Conservation (phyloP, 2,888 invertebrate species). For the Cyaniris semiargus region DNA sequence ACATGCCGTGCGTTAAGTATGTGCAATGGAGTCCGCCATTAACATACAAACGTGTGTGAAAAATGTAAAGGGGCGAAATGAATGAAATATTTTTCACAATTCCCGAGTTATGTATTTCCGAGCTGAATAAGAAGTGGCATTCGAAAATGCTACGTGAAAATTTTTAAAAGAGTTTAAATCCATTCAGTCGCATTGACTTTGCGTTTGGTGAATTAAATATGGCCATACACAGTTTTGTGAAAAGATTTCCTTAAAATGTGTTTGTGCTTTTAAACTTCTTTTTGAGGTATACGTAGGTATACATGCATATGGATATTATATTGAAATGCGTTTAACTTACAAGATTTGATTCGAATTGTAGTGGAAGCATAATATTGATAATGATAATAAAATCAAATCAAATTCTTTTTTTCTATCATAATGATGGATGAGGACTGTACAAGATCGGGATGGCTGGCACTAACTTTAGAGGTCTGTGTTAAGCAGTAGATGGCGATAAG, state of each 20-base stretch:
- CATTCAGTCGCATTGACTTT: conserved; percentile 31
- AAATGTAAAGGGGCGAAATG: conserved; percentile 44
- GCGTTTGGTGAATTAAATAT: conserved; percentile 23
- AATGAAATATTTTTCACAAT: conserved; percentile 42
- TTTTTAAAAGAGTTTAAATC: conserved; percentile 34
- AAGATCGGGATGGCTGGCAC: too few species aligned
- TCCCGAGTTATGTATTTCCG: conserved; percentile 42
- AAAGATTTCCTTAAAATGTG: conserved; percentile 6
- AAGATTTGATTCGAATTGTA: background rate
- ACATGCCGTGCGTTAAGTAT: conserved; percentile 50
- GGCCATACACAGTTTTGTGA: conserved; percentile 11
- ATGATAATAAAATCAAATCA: too few species aligned
- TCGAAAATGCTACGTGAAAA: conserved; percentile 33
- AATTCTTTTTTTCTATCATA: too few species aligned
- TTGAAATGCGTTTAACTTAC: background rate
- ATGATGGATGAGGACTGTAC: too few species aligned
- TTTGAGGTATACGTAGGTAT: background rate
- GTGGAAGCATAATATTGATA: too few species aligned
- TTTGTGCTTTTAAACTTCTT: background rate
- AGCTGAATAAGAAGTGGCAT: conserved; percentile 41
- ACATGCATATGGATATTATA: background rate
- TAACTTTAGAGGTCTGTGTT: too few species aligned
- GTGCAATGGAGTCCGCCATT: conserved; percentile 47
- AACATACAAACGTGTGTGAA: conserved; percentile 45
- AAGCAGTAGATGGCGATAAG: too few species aligned